phyloP scores from a whole-genome alignment of 2,113 vertebrate species.

The Oryzias javanicus region DNA sequence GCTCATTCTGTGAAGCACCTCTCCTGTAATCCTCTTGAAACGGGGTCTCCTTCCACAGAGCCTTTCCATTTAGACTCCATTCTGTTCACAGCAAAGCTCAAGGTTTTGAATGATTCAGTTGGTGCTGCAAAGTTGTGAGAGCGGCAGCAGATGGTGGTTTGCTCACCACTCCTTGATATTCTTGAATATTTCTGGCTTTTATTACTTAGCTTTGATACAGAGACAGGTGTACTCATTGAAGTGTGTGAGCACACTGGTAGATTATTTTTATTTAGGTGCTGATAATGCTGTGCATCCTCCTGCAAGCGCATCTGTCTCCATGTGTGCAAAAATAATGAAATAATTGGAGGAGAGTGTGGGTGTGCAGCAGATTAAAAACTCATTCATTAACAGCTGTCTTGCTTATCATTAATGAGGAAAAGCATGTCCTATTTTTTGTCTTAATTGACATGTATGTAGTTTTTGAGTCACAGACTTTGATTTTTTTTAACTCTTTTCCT shows the following conservation, averaged over 20 bases:
- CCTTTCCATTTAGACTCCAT: conserved; percentile 34
- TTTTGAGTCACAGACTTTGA: no score
- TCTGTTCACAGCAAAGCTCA: conserved; percentile 30
- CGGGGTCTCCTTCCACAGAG: conserved; percentile 47
- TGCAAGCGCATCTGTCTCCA: background rate
- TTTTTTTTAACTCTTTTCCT: no score
- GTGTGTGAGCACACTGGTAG: conserved; percentile 21
- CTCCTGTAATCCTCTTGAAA: conserved; percentile 61
- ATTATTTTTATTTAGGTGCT: conserved; percentile 12
- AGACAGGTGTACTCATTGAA: conserved; percentile 38
- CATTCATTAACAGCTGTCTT: conserved; percentile 47
- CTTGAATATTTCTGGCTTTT: conserved; percentile 30
- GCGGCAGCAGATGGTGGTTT: conserved; percentile 38
- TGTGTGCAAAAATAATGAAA: conserved; percentile 31
- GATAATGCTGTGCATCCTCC: conserved; percentile 4
- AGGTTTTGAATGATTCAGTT: conserved; percentile 55
- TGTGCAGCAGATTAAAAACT: conserved; percentile 33
- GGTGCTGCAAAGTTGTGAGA: conserved; percentile 39
- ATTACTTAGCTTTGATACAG: conserved; percentile 50
- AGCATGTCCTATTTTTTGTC: conserved; percentile 19
- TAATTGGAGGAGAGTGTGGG: conserved; percentile 25
- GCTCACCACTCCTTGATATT: conserved; percentile 34
- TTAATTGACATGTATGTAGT: conserved; percentile 26
- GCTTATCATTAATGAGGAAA: conserved; percentile 36
- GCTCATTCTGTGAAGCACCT: conserved; percentile 45